Conservation (phyloP, 2,888 invertebrate genomes). For the Ennomos erosarius region DNA sequence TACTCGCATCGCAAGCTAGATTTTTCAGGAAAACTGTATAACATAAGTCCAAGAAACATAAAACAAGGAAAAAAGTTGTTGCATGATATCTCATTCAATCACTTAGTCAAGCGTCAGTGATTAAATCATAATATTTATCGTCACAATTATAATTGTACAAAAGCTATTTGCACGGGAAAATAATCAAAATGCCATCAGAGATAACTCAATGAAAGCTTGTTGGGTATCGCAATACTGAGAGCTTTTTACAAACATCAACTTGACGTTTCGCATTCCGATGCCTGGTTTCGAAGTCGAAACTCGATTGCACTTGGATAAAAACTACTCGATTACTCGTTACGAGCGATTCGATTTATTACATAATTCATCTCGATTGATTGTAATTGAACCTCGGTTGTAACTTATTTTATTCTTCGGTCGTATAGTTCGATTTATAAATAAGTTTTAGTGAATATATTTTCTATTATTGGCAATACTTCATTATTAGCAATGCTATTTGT, state of each 20-base stretch:
- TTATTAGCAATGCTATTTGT: too few relatives aligned
- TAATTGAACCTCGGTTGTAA: constrained; percentile 21
- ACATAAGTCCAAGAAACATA: too few relatives aligned
- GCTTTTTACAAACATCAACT: constrained; percentile 50
- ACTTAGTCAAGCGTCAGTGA: too few relatives aligned
- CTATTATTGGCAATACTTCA: too few relatives aligned
- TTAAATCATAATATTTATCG: background rate
- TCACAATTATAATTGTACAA: constrained; percentile 18
- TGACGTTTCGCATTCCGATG: constrained; percentile 57
- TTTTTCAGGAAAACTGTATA: too few relatives aligned
- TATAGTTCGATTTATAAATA: constrained; percentile 8
- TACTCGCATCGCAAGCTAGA: too few relatives aligned
- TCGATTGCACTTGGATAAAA: constrained; percentile 33
- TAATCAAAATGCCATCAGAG: constrained; percentile 31
- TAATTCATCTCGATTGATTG: constrained; percentile 29
- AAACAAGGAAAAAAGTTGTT: too few relatives aligned
- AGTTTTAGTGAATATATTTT: too few relatives aligned
- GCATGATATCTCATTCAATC: too few relatives aligned
- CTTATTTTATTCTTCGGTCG: constrained; percentile 10
- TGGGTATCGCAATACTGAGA: constrained; percentile 41
- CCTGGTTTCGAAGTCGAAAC: constrained; percentile 35
- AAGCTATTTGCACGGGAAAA: constrained; percentile 23
- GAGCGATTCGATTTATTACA: constrained; percentile 28
- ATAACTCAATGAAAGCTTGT: constrained; percentile 27
- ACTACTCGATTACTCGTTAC: constrained; percentile 34